These are phyloP conservation scores for Drosophila mauritiana DNA, from an alignment of 1,140 invertebrate species.

Conservation along the genomic window DNA sequence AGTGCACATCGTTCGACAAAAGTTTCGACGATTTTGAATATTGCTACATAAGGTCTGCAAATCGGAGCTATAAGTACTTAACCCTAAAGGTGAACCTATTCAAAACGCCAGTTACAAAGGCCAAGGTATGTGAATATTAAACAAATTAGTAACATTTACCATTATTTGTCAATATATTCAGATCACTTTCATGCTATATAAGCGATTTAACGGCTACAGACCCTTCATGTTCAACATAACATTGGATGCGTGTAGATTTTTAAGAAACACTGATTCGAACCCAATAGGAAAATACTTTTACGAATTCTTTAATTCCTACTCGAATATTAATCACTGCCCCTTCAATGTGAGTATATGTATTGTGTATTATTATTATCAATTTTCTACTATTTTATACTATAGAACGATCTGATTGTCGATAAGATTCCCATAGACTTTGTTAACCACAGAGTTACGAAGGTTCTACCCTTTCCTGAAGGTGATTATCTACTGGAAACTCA, in stretches of 20 bases:
- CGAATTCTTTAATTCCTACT: neutral
- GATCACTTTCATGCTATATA: neutral
- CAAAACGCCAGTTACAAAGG: conserved; percentile 2
- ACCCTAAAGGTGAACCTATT: neutral
- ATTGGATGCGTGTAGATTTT: conserved; percentile 1
- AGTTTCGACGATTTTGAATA: neutral
- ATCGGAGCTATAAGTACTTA: neutral
- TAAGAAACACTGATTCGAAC: neutral
- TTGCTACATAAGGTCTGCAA: neutral
- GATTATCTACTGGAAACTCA: neutral
- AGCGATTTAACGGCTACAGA: neutral
- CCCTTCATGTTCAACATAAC: neutral
- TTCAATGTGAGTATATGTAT: neutral
- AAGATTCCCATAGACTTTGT: neutral
- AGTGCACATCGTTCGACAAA: neutral
- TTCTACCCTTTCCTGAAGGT: neutral
- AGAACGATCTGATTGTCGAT: neutral
- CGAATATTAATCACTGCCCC: neutral
- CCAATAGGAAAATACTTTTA: neutral
- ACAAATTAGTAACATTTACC: neutral
- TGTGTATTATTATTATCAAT: too few species aligned
- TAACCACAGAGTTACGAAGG: neutral
- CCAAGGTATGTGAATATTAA: neutral
- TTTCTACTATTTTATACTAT: neutral
- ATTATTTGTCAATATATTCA: neutral